Conservation (phyloP, 2,797 vertebrate genomes). For the Lemur catta region DNA sequence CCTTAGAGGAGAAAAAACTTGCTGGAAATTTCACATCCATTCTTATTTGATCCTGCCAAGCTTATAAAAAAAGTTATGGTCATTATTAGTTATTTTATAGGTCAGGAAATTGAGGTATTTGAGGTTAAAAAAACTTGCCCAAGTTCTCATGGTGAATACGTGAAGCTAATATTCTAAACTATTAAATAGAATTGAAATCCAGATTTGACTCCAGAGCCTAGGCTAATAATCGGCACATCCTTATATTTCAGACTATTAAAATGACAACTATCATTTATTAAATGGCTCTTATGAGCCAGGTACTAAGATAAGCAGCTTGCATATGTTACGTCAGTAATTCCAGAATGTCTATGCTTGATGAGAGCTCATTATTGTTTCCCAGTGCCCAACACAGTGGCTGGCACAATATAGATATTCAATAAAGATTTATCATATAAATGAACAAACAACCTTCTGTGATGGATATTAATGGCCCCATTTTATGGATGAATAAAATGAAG, state of each 20-base stretch:
- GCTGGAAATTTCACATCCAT: not conserved
- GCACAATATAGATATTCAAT: not conserved
- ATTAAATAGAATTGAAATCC: not conserved
- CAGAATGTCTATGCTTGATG: not conserved
- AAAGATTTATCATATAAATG: not conserved
- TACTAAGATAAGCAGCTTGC: not conserved
- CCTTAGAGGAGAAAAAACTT: not conserved
- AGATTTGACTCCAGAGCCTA: not conserved
- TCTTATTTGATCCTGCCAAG: not conserved
- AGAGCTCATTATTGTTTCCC: not conserved
- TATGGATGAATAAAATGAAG: not conserved
- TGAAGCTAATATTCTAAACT: not conserved
- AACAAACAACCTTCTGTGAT: constrained; percentile 4
- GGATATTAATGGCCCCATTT: not conserved
- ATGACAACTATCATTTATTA: not conserved
- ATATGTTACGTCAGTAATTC: not conserved
- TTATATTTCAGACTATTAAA: not conserved
- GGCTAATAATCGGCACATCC: not conserved
- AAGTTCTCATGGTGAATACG: not conserved
- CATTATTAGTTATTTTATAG: constrained; percentile 18
- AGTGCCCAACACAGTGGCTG: not conserved
- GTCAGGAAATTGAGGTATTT: constrained; percentile 5
- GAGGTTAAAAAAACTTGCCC: not conserved
- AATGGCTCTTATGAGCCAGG: not conserved
- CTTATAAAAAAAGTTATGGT: not conserved